These are phyloP conservation scores for Chrysodeixis includens DNA, from an alignment of 2,888 invertebrate species.

Conservation along the genomic window DNA sequence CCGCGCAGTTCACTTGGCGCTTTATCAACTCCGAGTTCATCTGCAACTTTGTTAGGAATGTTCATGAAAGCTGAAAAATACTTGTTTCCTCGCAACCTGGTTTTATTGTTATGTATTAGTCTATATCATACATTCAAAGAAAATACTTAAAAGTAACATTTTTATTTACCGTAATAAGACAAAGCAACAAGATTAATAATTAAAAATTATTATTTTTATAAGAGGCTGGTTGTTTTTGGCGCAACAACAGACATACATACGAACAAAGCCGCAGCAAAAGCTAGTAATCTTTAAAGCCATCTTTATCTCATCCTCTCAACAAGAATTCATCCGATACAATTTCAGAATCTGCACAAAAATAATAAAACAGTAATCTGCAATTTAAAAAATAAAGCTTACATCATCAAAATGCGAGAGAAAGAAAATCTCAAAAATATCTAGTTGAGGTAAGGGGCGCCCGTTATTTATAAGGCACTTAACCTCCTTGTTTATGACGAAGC, in stretches of 20 bases:
- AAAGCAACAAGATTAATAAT: no score
- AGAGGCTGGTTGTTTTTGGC: no score
- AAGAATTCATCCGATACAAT: background rate
- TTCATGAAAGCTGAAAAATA: background rate
- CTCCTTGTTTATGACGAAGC: constrained; percentile 78
- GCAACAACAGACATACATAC: no score
- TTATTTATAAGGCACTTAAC: constrained; percentile 79
- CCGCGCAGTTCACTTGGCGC: constrained; percentile 4
- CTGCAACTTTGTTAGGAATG: background rate
- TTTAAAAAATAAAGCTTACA: background rate
- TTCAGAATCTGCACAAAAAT: background rate
- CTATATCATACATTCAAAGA: no score
- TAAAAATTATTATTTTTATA: no score
- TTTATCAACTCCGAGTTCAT: background rate
- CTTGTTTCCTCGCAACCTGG: background rate
- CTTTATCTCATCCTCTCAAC: background rate
- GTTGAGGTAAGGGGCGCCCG: constrained; percentile 66
- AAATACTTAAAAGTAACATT: no score
- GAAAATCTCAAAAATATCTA: constrained; percentile 51
- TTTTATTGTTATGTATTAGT: no score
- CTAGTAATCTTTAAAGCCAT: no score
- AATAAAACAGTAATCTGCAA: constrained; percentile 2
- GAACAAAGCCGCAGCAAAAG: no score
- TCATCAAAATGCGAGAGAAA: constrained; percentile 53
- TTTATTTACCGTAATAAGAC: no score